Percentiles rank a stretch among this genome's conserved stretches.
These are phyloP conservation scores for Pentalonia nigronervosa DNA, from an alignment of 1,140 invertebrate genomes.

Conservation along the genomic window DNA sequence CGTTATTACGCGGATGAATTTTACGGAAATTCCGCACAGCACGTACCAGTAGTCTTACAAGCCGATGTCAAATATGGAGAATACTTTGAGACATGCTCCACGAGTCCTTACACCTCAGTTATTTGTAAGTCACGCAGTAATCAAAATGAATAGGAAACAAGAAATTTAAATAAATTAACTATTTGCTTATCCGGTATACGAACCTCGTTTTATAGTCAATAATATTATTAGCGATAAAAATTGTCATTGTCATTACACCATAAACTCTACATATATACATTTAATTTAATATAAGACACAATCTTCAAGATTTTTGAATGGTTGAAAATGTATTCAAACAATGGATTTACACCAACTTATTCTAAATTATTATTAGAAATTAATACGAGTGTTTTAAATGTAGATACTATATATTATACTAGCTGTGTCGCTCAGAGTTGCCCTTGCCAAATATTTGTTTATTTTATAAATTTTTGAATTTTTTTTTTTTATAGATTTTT, in stretches of 20 bases:
- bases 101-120: neutral
- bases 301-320: too few relatives aligned
- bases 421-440: too few relatives aligned
- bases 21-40: neutral
- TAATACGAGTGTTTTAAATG: too few relatives aligned
- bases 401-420: too few relatives aligned
- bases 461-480: too few relatives aligned
- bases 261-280: neutral
- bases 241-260: neutral
- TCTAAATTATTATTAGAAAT: too few relatives aligned
- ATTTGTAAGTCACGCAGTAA: neutral
- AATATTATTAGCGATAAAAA: neutral
- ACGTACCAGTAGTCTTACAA: neutral
- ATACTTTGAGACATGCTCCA: neutral
- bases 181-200: neutral
- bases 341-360: too few relatives aligned
- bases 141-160: neutral
- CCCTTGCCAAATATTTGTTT: too few relatives aligned
- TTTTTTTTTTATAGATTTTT: too few relatives aligned
- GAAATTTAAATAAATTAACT: neutral
- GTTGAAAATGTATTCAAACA: too few relatives aligned
- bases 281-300: neutral
- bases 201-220: neutral
- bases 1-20: conserved; percentile 3
- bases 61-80: neutral